Percentiles rank a stretch among this genome's conserved stretches.
These are phyloP conservation scores for Excalfactoria chinensis DNA, from an alignment of 2,113 vertebrate genomes.

Conservation along the genomic window DNA sequence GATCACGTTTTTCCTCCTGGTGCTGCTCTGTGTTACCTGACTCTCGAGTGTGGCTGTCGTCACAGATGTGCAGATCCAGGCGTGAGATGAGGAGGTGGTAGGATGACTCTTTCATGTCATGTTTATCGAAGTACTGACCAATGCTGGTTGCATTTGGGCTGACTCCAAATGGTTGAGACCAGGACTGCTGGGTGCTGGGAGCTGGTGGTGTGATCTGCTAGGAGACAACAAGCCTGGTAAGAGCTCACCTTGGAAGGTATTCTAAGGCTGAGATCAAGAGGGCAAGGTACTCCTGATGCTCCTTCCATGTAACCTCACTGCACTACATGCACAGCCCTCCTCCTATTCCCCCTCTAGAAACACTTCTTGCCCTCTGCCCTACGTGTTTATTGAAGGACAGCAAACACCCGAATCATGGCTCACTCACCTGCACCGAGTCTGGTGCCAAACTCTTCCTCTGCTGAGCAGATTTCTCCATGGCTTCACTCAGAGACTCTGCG, in stretches of 20 bases:
- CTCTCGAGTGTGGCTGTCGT: conserved; percentile 88
- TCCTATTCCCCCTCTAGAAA: neutral
- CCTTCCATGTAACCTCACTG: neutral
- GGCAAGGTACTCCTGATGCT: neutral
- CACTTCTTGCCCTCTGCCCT: neutral
- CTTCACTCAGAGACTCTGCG: conserved; percentile 94
- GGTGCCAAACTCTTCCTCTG: conserved; percentile 90
- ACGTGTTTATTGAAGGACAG: neutral
- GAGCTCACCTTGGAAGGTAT: neutral
- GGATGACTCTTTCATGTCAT: conserved; percentile 95
- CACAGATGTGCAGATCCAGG: conserved; percentile 95
- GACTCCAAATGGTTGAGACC: conserved; percentile 83
- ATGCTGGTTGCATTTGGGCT: conserved; percentile 80
- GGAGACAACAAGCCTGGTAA: neutral
- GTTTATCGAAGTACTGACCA: conserved; percentile 93
- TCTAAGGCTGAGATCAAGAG: neutral
- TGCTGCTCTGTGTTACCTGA: conserved; percentile 77
- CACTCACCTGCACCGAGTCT: conserved; percentile 75
- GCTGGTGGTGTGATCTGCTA: conserved; percentile 86
- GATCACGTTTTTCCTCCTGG: neutral
- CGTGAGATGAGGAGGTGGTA: conserved; percentile 97
- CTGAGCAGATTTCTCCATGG: conserved; percentile 94
- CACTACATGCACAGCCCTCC: accelerated
- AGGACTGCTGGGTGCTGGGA: conserved; percentile 85
- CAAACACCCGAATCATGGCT: neutral